Evolutionary conservation across 2,113 vertebrate species (phyloP), one percentile per base, ranked within the genome.

Genomic region (Cathartes aura): DNA sequence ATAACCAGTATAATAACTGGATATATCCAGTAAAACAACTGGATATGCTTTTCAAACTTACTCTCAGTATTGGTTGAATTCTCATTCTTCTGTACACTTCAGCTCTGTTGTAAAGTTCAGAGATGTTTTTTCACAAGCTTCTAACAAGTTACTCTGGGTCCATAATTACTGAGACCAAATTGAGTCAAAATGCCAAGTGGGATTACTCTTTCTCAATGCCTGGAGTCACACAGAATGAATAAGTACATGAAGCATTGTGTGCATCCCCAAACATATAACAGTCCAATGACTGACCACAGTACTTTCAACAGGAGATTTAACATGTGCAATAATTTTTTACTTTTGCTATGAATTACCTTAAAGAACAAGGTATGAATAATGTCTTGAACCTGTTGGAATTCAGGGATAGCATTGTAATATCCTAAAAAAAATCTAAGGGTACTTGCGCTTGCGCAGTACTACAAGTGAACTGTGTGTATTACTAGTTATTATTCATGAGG

Each of bases 161-260:
- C 55, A 15, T 92, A 82, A 95, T 93, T 91, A 81, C 88, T 89
- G 82, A 93, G 55, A 87, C 60, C 76, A 87, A 87, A 95, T 5
- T n/a, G 62, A 92, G 79, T 81, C 60, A 48, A 93, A 95, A 93
- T 87, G 87, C 92, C 80, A 92, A 62, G 58, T 5, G 2, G 48
- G 72, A 87, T 89, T 87, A 87, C 40, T 64, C 34, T 32, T 92
- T 58, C 80, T 55, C 56, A 47, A 15, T 38, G 59, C 53, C 34
- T 82, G 60, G 26, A 93, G 74, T 58, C n/a, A 71, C 78, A 75
- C 15, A 12, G 55, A 82, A 71, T 45, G 59, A 67, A 4, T 34
- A 40, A 80, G 26, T 27, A 47, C 30, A 72, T 68, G 78, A 93
- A 84, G 53, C 26, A 42, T 23, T 0, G 0, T 64, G 24, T 34